A percentile compares a stretch with the other conserved stretches of the same genome.
Conservation (phyloP, 2,888 invertebrate genomes). For the Drosophila fungiperda region DNA sequence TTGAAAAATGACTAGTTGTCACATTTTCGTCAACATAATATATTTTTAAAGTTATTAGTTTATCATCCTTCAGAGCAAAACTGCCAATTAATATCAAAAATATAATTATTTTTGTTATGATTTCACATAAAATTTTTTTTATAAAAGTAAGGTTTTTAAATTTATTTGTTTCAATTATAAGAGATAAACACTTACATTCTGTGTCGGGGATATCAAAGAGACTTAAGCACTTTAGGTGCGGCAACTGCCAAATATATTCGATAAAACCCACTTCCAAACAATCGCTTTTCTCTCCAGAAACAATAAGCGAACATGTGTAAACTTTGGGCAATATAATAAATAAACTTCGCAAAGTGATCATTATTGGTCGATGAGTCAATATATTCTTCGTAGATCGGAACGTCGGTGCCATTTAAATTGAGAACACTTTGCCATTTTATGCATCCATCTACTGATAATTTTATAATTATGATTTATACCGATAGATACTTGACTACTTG, state of each 20-base stretch:
- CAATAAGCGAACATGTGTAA: slow-evolving; percentile 30
- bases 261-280: slow-evolving; percentile 16
- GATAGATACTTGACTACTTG: not conserved
- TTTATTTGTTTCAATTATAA: not conserved
- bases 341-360: slow-evolving; percentile 18
- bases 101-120: not conserved
- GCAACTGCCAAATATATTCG: slow-evolving; percentile 11
- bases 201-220: slow-evolving; percentile 8
- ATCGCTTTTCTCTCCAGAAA: slow-evolving; percentile 20
- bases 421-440: slow-evolving; percentile 32
- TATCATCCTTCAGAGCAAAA: slow-evolving; percentile 8
- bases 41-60: slow-evolving; percentile 27
- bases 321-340: slow-evolving; percentile 24
- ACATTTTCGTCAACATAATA: slow-evolving; percentile 15
- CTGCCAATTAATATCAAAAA: slow-evolving; percentile 7
- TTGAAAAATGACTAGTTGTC: slow-evolving; percentile 3
- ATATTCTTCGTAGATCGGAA: slow-evolving; percentile 34
- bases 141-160: not conserved
- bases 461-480: slow-evolving; percentile 9
- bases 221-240: slow-evolving; percentile 25
- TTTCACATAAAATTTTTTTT: not conserved
- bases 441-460: slow-evolving; percentile 38
- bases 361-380: slow-evolving; percentile 26
- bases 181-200: slow-evolving; percentile 18
- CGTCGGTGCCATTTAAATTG: slow-evolving; percentile 1